Base-by-base conservation (phyloP, 2,113 vertebrate species). In the Lagenorhynchus albirostris region DNA sequence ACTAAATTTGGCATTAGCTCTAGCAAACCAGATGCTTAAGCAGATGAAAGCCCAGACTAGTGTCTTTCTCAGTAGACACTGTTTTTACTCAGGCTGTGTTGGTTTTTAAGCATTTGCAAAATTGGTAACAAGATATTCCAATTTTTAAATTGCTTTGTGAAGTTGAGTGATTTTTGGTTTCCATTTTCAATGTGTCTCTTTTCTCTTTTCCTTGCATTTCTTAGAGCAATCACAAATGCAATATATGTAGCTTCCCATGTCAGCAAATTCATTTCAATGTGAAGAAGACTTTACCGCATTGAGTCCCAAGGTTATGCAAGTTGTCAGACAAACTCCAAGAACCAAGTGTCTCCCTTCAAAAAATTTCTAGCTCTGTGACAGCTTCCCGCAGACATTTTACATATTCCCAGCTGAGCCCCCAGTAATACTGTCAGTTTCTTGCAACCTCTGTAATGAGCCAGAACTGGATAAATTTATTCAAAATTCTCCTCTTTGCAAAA, bases 21-120 rank as follows among this genome's bases (percentile, higher is more conserved):
- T 65, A 98, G 93, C 3, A 98, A 96, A 97, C 73, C 95, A 98
- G 97, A 98, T 98, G 91, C 55, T 98, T 95, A 95, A 96, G 15
- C 88, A 83, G 90, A 98, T 97, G 38, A 88, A 92, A 91, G 77
- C 83, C 71, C 85, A 97, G 86, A 95, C 83, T 92, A 83, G 0
- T 38, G 70, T 55, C 41, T 94, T 97, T 65, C 80, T 89, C 95
- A 88, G 90, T 79, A 98, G 97, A 98, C 83, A 97, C 68, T 97
- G 94, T 86, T 98, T 98, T 96, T 47, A 96, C 60, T 97, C 91
- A 86, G 92, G 23, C 63, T 91, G 29, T 91, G 47, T n/a, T 96
- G 81, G 82, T 97, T 97, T 95, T 97, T 89, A 95, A 97, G 89
- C 38, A 96, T 95, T 98, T 98, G 62, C 76, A 93, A 94, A 95